phyloP scores from a whole-genome alignment of 2,888 invertebrate genomes.

The Ormia ochracea region DNA sequence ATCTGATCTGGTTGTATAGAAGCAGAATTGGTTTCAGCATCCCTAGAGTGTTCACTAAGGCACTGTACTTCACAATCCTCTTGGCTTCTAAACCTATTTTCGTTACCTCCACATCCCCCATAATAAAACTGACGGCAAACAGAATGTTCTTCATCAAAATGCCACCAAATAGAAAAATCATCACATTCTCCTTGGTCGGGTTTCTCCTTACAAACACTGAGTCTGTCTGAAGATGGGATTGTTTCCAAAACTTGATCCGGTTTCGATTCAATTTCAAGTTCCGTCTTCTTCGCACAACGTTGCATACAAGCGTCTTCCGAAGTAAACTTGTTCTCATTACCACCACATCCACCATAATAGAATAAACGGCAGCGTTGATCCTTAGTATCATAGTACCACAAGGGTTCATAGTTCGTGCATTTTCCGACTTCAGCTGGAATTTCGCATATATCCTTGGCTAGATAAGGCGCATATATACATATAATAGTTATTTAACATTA shows the following conservation, averaged over 20 bases:
- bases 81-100: constrained; percentile 87
- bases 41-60: constrained; percentile 75
- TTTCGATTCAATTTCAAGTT: constrained; percentile 69
- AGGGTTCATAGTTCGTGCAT: constrained; percentile 84
- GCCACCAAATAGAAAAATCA: constrained; percentile 86
- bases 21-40: too few relatives aligned
- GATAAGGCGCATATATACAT: constrained; percentile 34
- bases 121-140: constrained; percentile 89
- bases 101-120: constrained; percentile 95
- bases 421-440: constrained; percentile 86
- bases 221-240: not conserved
- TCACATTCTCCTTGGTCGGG: constrained; percentile 81
- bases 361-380: constrained; percentile 87
- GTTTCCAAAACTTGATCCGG: constrained; percentile 27
- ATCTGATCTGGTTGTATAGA: constrained; percentile 71
- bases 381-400: constrained; percentile 90
- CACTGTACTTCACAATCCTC: constrained; percentile 83
- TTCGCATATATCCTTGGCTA: constrained; percentile 84
- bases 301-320: constrained; percentile 82
- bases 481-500: too few relatives aligned
- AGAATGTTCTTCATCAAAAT: constrained; percentile 85
- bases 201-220: constrained; percentile 79
- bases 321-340: constrained; percentile 91
- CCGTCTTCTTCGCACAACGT: constrained; percentile 80
- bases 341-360: constrained; percentile 93